Evolutionary conservation across 2,888 invertebrate species (phyloP).

Genomic region (Andricus curvator): DNA sequence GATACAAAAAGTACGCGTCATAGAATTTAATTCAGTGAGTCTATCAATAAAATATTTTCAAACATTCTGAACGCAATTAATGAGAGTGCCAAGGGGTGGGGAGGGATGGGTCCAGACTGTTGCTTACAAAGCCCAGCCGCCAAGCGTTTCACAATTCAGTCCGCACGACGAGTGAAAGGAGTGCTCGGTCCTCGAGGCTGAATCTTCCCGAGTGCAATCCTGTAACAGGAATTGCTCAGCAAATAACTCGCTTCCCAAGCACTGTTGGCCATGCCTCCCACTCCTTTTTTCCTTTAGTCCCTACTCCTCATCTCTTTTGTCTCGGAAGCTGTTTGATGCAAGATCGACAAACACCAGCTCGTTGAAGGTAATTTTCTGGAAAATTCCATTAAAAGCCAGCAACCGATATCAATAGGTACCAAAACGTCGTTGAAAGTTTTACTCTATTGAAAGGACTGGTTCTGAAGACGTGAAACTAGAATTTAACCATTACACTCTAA

Average conservation of each 20-base stretch:
- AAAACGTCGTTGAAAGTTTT: background rate
- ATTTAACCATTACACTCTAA: background rate
- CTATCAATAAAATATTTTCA: background rate
- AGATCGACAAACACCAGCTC: conserved; percentile 43
- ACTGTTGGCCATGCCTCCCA: conserved; percentile 49
- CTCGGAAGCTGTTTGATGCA: conserved; percentile 39
- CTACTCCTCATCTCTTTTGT: conserved; percentile 43
- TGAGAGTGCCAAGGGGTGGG: background rate
- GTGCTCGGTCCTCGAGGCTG: conserved; percentile 47
- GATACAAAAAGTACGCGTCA: background rate
- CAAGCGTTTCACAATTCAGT: conserved; percentile 59
- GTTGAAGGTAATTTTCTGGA: conserved; percentile 44
- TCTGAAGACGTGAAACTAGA: background rate
- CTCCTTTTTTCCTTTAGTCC: conserved; percentile 45
- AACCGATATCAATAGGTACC: conserved; percentile 1
- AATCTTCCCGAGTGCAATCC: conserved; percentile 59
- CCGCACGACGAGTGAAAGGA: conserved; percentile 58
- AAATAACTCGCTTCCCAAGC: conserved; percentile 59
- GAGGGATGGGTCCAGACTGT: conserved; percentile 45
- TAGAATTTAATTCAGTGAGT: background rate
- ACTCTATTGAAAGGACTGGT: background rate
- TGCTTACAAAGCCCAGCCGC: conserved; percentile 50
- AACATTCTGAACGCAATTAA: conserved; percentile 1
- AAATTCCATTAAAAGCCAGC: conserved; percentile 45
- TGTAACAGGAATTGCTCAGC: conserved; percentile 63